Evolutionary conservation across 2,888 invertebrate species (phyloP), one percentile per base, ranked within the genome.

Genomic region (Caenorhabditis sp.): DNA sequence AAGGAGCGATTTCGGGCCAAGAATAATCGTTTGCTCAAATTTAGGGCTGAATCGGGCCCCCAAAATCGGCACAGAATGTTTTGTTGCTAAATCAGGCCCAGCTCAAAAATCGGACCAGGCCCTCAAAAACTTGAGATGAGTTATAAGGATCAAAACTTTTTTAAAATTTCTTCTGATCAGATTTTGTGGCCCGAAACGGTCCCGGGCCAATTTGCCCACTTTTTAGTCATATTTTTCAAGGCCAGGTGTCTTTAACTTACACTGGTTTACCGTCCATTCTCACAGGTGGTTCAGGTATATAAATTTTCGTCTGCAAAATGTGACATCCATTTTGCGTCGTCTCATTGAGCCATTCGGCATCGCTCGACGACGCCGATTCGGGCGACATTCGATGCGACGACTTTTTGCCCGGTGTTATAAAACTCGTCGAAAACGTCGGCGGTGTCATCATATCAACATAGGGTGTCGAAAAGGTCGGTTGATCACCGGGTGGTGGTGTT

Each of bases 211-310:
- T n/a, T n/a, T n/a, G n/a, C n/a, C n/a, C 31, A 31, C 31, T 31
- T 4, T 31, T 4, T 6, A 10, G 31, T 31, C 10, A 31, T 31
- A 31, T 31, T 21, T 3, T 10, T 17, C 17, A 23, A 49, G 21
- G n/a, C n/a, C n/a, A n/a, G n/a, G 17, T 43, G 12, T 17, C 43
- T 17, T 17, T 17, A 19, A 59, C 53, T 54, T n/a, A 73, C 74
- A 58, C 27, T 37, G 54, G 54, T n/a, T 54, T 23, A 6, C 69
- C 74, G 37, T 37, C 75, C 54, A 76, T 65, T 37, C 43, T 58
- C 14, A 26, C 55, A 27, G 78, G 78, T 31, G 76, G 59, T 21
- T 78, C 72, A 19, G 80, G 80, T 27, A 78, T 73, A 31, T 62
- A 69, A 14, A 78, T 59, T 37, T 77, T 77, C 5, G 69, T 74